Base-by-base conservation (phyloP, 2,888 invertebrate species). In the Sylvicola cinctus region DNA sequence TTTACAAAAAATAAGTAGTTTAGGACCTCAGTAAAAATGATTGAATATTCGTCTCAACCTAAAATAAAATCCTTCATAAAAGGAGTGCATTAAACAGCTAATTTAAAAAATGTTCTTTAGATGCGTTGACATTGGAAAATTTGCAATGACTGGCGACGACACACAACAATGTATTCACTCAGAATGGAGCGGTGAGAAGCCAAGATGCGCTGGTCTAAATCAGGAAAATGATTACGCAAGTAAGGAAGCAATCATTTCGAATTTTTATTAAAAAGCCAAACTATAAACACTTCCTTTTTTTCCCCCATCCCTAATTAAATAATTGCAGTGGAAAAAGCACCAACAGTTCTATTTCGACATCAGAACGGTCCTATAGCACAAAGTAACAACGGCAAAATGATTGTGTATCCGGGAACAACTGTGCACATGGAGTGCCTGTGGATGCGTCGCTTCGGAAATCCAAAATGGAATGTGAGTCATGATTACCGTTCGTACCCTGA, bases 391-490 rank as follows among this genome's bases (percentile, higher is more conserved):
- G 85, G 85, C 2, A 77, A 77, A 43, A 61, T 85, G 32, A 72
- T 85, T 37, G 80, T 85, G 0, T 84, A 81, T 54, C 84, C 85
- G 1, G 84, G 84, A 1, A 78, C 83, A 0, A 74, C 77, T 12
- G 60, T 85, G 23, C 84, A 85, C 49, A 80, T 85, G 77, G 85
- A 85, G 52, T 85, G 85, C 44, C 62, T 85, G 8, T 85, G 84
- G 83, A 79, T 83, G 61, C 61, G 83, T 39, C 64, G 81, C 37
- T 83, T 83, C 49, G 85, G 85, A 1, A 74, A 77, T 45, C 85
- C 85, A 0, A 79, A 77, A 51, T 85, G 85, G 85, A 77, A 74
- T 39, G 67, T 74, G 43, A 75, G 73, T 32, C 73, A 71, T 44
- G 63, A 66, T 44, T 67, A 69, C 45, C 70, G 74, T 45, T 70